Percentiles rank a stretch among this genome's conserved stretches.
Conservation (phyloP, 2,797 vertebrate species). For the Gymnothorax javanicus region DNA sequence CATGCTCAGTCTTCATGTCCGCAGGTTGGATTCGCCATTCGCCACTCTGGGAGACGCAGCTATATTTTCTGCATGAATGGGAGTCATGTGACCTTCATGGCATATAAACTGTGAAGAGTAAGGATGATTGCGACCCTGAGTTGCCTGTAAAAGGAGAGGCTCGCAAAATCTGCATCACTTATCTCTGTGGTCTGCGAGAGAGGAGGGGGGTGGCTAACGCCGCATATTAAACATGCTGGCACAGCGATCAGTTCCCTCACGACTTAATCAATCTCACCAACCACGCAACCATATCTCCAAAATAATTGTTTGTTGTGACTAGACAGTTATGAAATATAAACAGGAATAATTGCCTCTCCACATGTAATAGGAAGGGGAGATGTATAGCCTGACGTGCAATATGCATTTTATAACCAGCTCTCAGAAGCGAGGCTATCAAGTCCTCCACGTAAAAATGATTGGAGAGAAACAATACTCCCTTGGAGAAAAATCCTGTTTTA, state of each 20-base stretch:
- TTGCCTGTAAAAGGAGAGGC: not conserved
- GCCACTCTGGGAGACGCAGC: not conserved
- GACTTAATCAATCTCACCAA: conserved; percentile 86
- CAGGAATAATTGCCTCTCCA: conserved; percentile 65
- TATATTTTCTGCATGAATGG: not conserved
- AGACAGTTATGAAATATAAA: conserved; percentile 77
- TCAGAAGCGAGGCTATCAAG: not conserved
- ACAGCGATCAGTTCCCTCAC: conserved; percentile 86
- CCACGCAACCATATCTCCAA: conserved; percentile 65
- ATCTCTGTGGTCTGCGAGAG: conserved; percentile 34
- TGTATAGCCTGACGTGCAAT: conserved; percentile 58
- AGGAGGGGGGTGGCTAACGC: conserved; percentile 81
- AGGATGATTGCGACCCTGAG: not conserved
- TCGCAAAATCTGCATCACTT: not conserved
- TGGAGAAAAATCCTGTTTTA: not conserved
- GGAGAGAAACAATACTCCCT: conserved; percentile 9
- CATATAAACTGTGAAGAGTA: not conserved
- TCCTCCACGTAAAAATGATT: conserved; percentile 14
- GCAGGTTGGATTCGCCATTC: not conserved
- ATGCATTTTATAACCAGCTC: conserved; percentile 43
- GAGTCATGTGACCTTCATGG: not conserved
- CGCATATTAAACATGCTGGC: conserved; percentile 87
- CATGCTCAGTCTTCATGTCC: not conserved
- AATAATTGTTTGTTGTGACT: conserved; percentile 73
- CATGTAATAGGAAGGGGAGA: conserved; percentile 64